Base-by-base conservation (phyloP, 2,888 invertebrate genomes). In the Eupithecia vulgata region DNA sequence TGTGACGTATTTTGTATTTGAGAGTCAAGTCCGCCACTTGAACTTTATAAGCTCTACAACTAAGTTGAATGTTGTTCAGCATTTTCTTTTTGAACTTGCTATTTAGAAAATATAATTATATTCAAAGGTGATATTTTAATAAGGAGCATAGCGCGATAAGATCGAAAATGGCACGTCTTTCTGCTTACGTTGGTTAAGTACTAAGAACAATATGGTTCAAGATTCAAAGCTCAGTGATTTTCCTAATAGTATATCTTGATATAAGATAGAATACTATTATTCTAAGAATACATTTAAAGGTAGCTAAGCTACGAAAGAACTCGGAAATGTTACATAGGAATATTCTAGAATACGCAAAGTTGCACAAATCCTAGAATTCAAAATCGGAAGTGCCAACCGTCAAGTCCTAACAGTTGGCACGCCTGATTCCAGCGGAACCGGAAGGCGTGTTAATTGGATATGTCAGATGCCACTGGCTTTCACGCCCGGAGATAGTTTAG, bases 381-480 rank as follows among this genome's bases (percentile, higher is more conserved):
- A 71, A 73, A 78, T 75, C 70, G 84, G 81, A 84, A 83, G 80
- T 81, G 83, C 82, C 82, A 84, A 82, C 82, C 82, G 82, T 83
- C 83, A 81, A 80, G 78, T 64, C 68, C 74, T 70, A 82, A 76
- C 81, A 85, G 85, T 84, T 83, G 85, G 86, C 84, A 84, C 81
- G 84, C 81, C 81, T 84, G 79, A 83, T 85, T 84, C 83, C 81
- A 82, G 85, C 84, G 85, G 86, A 86, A 87, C 86, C 91, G 94
- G 94, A 94, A 89, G 88, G 88, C 83, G 88, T 90, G 90, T 88
- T 94, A 94, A 94, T 94, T 94, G 94, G 91, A 94, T 92, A 90
- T 94, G 94, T 94, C 94, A 94, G 91, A 91, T 89, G 92, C 93
- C 93, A 91, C 89, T 86, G 88, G 88, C 86, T 91, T 91, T 92